Conservation (phyloP, 2,797 vertebrate genomes). For the Sebastes matsubarae region DNA sequence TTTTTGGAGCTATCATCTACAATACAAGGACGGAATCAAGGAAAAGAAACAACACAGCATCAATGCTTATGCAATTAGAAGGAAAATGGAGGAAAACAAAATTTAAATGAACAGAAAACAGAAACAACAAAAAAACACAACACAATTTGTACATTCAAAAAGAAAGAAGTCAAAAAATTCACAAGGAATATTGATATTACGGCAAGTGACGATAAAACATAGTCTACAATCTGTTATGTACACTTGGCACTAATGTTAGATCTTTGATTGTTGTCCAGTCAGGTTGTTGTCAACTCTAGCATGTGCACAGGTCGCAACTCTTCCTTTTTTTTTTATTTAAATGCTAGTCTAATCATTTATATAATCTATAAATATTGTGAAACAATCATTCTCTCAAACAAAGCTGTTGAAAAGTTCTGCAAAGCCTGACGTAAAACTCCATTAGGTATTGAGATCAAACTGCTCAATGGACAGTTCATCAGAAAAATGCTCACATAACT, state of each 20-base stretch:
- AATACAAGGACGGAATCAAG: slow-evolving; percentile 80
- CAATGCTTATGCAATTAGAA: slow-evolving; percentile 68
- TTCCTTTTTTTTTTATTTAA: slow-evolving; percentile 33
- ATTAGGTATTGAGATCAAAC: slow-evolving; percentile 58
- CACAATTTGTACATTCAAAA: slow-evolving; percentile 81
- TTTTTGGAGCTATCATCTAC: slow-evolving; percentile 80
- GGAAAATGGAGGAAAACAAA: slow-evolving; percentile 65
- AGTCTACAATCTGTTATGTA: slow-evolving; percentile 80
- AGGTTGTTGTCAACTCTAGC: slow-evolving; percentile 58
- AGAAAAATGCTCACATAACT: slow-evolving; percentile 70
- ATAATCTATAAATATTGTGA: slow-evolving; percentile 74
- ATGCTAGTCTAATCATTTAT: slow-evolving; percentile 64
- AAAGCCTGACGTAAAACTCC: slow-evolving; percentile 65
- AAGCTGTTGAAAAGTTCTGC: slow-evolving; percentile 69
- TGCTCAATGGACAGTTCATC: slow-evolving; percentile 62
- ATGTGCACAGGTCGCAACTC: slow-evolving; percentile 51
- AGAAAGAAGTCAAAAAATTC: slow-evolving; percentile 65
- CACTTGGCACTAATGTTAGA: slow-evolving; percentile 80
- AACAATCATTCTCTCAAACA: slow-evolving; percentile 76
- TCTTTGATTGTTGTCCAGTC: slow-evolving; percentile 68
- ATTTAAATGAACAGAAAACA: slow-evolving; percentile 60
- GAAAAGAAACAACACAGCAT: slow-evolving; percentile 74
- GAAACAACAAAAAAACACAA: slow-evolving; percentile 71
- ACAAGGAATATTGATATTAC: slow-evolving; percentile 77
- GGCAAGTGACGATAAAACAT: slow-evolving; percentile 75